Percentiles rank a stretch among this genome's conserved stretches.
phyloP scores from a whole-genome alignment of 2,888 invertebrate genomes.

The Esperia sulphurella region DNA sequence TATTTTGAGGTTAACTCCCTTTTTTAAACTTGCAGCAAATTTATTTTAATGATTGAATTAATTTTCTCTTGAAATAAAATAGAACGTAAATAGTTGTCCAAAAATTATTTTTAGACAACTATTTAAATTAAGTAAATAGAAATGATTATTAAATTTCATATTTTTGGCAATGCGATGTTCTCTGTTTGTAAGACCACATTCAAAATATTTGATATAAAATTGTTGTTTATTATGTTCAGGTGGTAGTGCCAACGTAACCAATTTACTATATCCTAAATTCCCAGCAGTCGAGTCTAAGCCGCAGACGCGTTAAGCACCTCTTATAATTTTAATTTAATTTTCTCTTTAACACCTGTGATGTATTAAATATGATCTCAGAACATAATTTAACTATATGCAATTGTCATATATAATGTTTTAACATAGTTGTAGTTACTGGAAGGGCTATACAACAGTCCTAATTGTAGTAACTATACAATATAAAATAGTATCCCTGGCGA shows the following conservation, averaged over 20 bases:
- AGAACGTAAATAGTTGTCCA: no score
- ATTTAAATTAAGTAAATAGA: no score
- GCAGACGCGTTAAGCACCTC: conserved; percentile 5
- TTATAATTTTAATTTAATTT: conserved; percentile 31
- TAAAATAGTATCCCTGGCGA: conserved; percentile 49
- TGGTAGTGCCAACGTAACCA: conserved; percentile 29
- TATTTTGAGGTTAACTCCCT: no score
- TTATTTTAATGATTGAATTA: no score
- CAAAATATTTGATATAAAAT: conserved; percentile 50
- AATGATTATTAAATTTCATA: no score
- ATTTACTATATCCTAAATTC: not conserved
- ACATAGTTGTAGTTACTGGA: conserved; percentile 55
- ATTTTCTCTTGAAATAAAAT: no score
- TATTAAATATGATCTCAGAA: conserved; percentile 83
- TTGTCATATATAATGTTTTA: conserved; percentile 71
- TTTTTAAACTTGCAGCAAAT: no score
- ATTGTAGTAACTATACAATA: conserved; percentile 22
- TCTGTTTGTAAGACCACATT: conserved; percentile 47
- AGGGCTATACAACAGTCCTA: conserved; percentile 19
- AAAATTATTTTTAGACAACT: no score
- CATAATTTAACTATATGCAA: conserved; percentile 75
- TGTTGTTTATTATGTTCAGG: conserved; percentile 49
- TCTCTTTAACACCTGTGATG: conserved; percentile 82
- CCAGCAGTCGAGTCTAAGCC: conserved; percentile 8
- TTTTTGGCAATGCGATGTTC: not conserved